Percentiles rank a stretch among this genome's conserved stretches.
phyloP scores from a whole-genome alignment of 2,113 vertebrate species.

The Cynoglossus semilaevis region DNA sequence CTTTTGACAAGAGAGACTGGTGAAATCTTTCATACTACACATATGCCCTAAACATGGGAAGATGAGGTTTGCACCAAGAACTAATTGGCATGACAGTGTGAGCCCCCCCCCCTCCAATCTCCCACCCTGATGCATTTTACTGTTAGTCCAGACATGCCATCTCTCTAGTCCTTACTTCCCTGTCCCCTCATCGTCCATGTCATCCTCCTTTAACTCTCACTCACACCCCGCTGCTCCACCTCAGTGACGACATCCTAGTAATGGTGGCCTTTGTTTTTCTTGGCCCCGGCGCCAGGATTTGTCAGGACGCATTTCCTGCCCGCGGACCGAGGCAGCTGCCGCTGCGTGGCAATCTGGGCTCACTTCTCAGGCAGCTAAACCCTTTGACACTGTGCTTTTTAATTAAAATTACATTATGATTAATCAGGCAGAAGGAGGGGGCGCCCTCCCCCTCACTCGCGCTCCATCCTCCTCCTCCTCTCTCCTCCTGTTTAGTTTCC shows the following conservation, averaged over 20 bases:
- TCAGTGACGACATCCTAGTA: constrained; percentile 69
- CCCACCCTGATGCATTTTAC: constrained; percentile 34
- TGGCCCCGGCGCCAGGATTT: constrained; percentile 72
- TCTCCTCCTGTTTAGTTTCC: constrained; percentile 66
- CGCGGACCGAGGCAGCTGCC: constrained; percentile 86
- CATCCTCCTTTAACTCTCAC: constrained; percentile 34
- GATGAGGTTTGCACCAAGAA: constrained; percentile 52
- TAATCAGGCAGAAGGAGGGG: constrained; percentile 97
- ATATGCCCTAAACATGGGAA: constrained; percentile 47
- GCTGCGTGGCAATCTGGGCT: constrained; percentile 98
- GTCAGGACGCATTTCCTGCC: constrained; percentile 97
- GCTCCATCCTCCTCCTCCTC: constrained; percentile 37
- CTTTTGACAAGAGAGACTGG: constrained; percentile 57
- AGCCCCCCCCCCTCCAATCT: constrained; percentile 35
- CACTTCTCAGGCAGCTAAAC: constrained; percentile 99
- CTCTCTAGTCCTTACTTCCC: constrained; percentile 33
- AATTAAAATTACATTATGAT: constrained; percentile 99
- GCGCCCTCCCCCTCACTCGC: constrained; percentile 61
- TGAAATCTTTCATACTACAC: constrained; percentile 54
- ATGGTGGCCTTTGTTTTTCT: constrained; percentile 75
- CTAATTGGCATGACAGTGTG: constrained; percentile 72
- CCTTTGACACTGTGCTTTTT: constrained; percentile 99
- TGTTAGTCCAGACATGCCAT: constrained; percentile 40
- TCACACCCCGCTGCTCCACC: constrained; percentile 44
- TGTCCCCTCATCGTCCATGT: constrained; percentile 38